These are phyloP conservation scores for Holothuria leucospilota DNA, from an alignment of 53 echinoderm and acorn worm genomes.

Conservation along the genomic window DNA sequence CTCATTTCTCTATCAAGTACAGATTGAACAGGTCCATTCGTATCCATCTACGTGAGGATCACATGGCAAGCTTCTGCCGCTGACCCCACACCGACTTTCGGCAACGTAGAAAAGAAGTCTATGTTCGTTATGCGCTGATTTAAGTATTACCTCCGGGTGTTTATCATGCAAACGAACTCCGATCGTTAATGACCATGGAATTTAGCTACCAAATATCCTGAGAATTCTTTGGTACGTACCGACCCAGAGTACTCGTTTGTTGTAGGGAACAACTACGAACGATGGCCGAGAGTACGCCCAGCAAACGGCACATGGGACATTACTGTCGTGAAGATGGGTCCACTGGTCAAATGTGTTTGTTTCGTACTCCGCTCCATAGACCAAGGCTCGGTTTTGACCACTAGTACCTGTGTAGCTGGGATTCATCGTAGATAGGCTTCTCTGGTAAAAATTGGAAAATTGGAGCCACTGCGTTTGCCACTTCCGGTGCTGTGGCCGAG, in stretches of 20 bases:
- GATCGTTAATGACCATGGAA: neutral
- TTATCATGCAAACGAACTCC: constrained; percentile 57
- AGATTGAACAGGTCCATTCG: constrained; percentile 66
- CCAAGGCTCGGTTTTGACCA: neutral
- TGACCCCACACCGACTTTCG: constrained; percentile 51
- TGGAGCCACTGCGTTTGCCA: constrained; percentile 36
- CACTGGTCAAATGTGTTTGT: constrained; percentile 18
- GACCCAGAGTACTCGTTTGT: constrained; percentile 47
- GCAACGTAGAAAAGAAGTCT: constrained; percentile 54
- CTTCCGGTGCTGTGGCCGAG: too few relatives aligned
- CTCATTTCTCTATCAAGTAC: constrained; percentile 32
- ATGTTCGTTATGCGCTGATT: constrained; percentile 12
- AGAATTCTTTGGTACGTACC: constrained; percentile 57
- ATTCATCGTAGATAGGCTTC: constrained; percentile 52
- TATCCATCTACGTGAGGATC: constrained; percentile 57
- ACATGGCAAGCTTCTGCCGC: constrained; percentile 54
- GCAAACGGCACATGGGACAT: constrained; percentile 63
- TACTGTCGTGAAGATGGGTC: constrained; percentile 17
- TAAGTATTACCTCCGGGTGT: constrained; percentile 27
- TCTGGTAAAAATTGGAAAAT: constrained; percentile 52
- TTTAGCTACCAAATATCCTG: constrained; percentile 47
- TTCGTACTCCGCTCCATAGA: constrained; percentile 56
- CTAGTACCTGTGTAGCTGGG: neutral
- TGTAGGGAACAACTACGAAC: constrained; percentile 55
- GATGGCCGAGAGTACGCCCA: constrained; percentile 14